Base-by-base conservation (phyloP, 2,888 invertebrate species). In the Oscheius onirici region DNA sequence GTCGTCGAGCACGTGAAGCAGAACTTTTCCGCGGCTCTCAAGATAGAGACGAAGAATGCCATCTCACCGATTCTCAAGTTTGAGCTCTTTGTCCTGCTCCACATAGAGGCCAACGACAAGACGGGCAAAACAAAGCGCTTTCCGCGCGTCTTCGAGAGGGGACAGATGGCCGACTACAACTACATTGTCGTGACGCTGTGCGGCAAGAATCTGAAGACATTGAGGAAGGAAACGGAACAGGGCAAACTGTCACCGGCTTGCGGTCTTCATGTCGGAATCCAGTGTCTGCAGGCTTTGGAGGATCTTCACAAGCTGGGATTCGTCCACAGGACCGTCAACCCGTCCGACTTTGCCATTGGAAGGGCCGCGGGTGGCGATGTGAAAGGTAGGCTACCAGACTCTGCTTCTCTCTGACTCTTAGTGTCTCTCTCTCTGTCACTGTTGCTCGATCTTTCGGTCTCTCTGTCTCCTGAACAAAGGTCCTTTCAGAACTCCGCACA, bases 321-420 rank as follows among this genome's bases (percentile, higher is more conserved):
- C 51, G 26, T 46, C 15, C 60, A 60, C 26, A 73, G 79, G n/a
- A 72, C 77, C 69, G 72, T 79, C 28, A 75, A 74, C 41, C 79
- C 79, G 5, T 75, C 77, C 28, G 72, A 72, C 17, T 79, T 79
- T 46, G 77, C 77, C 46, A 79, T 77, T n/a, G 79, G 79, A 13
- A 44, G 26, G 10, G 11, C 46, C 28, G 63, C 65, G 57, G 63
- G 61, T 11, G 73, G 76, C 10, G 72, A 72, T 40, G 41, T 69
- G 44, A 77, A 76, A 22, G 57, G 46, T 17, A 46, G 51, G 13
- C 60, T 65, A 46, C 24, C n/a, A 6, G 52, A 51, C 11, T 24
- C 41, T 43, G 17, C 13, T 15, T 15, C 15, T 2, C 28, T 3
- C 6, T 46, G 13, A 40, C 6, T 41, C 44, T 49, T 6, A 10